Percentiles rank a stretch among this genome's conserved stretches.
Evolutionary conservation across 2,797 vertebrate genomes (phyloP).

Genomic region (Alcedo atthis): DNA sequence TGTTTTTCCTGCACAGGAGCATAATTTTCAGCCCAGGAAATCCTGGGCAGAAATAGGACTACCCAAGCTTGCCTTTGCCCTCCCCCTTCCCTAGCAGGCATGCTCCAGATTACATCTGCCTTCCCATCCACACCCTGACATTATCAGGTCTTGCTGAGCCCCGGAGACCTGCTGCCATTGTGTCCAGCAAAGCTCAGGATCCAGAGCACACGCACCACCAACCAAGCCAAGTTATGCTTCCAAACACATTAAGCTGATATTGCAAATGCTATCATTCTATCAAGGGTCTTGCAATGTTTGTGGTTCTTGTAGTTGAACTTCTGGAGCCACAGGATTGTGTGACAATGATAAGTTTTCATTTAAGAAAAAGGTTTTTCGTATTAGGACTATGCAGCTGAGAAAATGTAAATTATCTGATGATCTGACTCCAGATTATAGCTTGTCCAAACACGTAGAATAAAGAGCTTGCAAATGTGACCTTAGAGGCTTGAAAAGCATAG

Average conservation of each 20-base stretch:
- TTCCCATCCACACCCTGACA: background rate
- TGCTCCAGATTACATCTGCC: background rate
- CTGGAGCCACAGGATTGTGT: background rate
- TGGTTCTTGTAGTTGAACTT: background rate
- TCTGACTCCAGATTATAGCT: background rate
- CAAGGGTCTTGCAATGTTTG: background rate
- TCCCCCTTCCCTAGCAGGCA: background rate
- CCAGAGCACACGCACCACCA: background rate
- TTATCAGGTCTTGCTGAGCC: background rate
- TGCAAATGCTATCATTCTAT: background rate
- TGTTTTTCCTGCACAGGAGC: background rate
- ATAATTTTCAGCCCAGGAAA: background rate
- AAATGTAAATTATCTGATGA: background rate
- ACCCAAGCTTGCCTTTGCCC: background rate
- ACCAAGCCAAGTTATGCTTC: background rate
- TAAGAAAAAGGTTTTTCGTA: background rate
- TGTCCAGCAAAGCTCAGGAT: background rate
- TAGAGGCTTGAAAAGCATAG: background rate
- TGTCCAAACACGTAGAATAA: background rate
- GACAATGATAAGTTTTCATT: background rate
- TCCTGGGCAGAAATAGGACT: background rate
- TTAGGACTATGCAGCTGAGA: background rate
- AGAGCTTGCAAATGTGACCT: background rate
- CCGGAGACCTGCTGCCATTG: background rate
- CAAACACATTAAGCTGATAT: background rate